Evolutionary conservation across 1,140 invertebrate genomes (phyloP), one percentile per base, ranked within the genome.

Genomic region (Rhagoletis zephyria): DNA sequence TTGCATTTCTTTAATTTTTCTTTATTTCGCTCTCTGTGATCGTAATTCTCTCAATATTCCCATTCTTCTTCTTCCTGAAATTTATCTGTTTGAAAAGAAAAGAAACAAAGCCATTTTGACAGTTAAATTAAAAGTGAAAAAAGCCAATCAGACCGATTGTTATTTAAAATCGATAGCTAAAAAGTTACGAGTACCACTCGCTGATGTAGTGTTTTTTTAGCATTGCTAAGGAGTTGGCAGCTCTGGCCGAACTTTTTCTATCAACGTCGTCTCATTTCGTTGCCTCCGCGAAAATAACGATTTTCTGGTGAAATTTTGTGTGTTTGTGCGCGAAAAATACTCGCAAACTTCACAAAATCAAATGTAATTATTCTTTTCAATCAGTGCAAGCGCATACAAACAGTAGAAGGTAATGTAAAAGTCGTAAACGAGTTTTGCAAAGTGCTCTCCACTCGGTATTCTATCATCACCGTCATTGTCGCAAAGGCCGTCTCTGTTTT

Each of bases 231-330:
- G 14, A 19, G 48, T n/a, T 81, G 74, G 74, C 74, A 81, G 74
- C 74, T 81, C 74, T 81, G 19, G 45, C 45, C 74, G 48, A 81
- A 81, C 74, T 56, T 81, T 30, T 56, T n/a, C 74, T 81, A 81
- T 81, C 74, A 48, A 81, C 74, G 74, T 81, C 74, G 67, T 81
- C 19, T 81, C 74, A 48, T 81, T 45, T 81, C 74, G 48, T 81
- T 81, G 48, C 74, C 4, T 81, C 19, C 74, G 74, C 74, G 74
- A 81, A 59, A 56, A 56, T 81, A 81, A 14, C 16, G 51, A 56
- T 48, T 59, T 56, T 59, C 48, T 81, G 74, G 48, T 81, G 74
- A 56, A 81, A 56, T 81, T 74, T 81, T 81, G n/a, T 16, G 9
- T 81, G n/a, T 81, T 59, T 81, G n/a, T 56, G 48, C 48, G 74